Base-by-base conservation (phyloP, 1,140 invertebrate species). In the Lordiphosa stackelbergi region DNA sequence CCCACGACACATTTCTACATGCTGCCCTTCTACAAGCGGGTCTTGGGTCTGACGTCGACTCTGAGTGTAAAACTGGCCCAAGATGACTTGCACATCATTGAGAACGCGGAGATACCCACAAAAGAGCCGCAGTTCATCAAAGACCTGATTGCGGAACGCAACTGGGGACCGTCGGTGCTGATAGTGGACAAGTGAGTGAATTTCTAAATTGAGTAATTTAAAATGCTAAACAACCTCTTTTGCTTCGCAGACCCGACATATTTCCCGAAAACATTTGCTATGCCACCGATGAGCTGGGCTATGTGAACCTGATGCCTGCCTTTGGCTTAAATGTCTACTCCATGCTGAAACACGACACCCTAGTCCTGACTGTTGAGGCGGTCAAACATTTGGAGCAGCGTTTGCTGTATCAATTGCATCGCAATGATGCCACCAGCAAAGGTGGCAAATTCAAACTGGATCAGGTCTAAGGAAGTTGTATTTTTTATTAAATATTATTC, bases 271-370 rank as follows among this genome's bases (percentile, higher is more conserved):
- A 98, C 85, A 95, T 98, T 62, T 91, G 94, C 42, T 75, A 92
- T 16, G 97, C 97, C 3, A 92, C 93, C 11, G 92, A 95, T 69
- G 53, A 85, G 5, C 90, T 98, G 22, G 91, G 91, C 53, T 93
- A 96, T 81, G 92, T 97, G 4, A 99, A 97, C 89, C 88, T 98
- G n/a, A 97, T 99, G 95, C 97, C 98, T 24, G 92, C 93, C 37
- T 99, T 98, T 91, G 96, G 94, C 11, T 88, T 95, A 2, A 95
- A 95, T 88, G 93, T 94, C 0, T 94, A 94, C 72, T 98, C 91
- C 86, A 98, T 99, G 95, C 86, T 99, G 34, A 99, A 99, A 90
- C 95, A 99, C 89, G 93, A 97, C 57, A 99, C 97, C 0, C 86
- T 99, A 10, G 93, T 99, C 1, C 85, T 99, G 0, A 99, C 98